Percentiles rank a stretch among this genome's conserved stretches.
Evolutionary conservation across 2,113 vertebrate species (phyloP).

Genomic region (Lepus timidus): DNA sequence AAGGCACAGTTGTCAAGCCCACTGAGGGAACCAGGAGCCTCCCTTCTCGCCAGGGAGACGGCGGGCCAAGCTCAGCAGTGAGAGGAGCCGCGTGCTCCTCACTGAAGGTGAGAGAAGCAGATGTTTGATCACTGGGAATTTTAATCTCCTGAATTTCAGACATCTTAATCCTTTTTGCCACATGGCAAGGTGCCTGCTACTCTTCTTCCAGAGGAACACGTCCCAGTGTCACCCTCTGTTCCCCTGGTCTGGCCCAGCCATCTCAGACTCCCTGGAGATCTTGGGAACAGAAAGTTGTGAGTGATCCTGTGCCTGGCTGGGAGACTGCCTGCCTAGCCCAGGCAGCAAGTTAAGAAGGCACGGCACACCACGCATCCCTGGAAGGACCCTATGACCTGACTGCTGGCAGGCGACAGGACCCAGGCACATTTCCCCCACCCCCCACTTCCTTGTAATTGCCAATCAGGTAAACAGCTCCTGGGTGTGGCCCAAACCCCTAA

Average conservation of each 20-base stretch:
- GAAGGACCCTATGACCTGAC: no score
- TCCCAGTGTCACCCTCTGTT: not conserved
- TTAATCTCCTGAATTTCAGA: constrained; percentile 22
- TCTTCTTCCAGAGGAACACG: not conserved
- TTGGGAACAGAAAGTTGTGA: not conserved
- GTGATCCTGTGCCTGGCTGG: no score
- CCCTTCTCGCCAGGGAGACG: not conserved
- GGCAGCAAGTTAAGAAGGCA: no score
- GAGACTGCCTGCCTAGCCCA: no score
- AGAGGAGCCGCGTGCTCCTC: not conserved
- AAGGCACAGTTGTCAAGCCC: constrained; percentile 12
- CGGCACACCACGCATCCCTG: no score
- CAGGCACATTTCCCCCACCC: no score
- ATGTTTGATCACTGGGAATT: not conserved
- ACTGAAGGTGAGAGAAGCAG: not conserved
- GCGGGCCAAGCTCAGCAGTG: not conserved
- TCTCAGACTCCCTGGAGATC: not conserved
- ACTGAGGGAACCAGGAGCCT: not conserved
- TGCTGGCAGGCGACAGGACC: no score
- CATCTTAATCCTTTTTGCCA: not conserved
- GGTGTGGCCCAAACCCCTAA: no score
- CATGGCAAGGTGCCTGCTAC: not conserved
- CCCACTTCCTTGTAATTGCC: no score
- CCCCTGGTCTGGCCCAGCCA: not conserved
- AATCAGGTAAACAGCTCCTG: no score